Percentiles rank a stretch among this genome's conserved stretches.
phyloP scores from a whole-genome alignment of 1,140 invertebrate species.

The Bombus confusus region DNA sequence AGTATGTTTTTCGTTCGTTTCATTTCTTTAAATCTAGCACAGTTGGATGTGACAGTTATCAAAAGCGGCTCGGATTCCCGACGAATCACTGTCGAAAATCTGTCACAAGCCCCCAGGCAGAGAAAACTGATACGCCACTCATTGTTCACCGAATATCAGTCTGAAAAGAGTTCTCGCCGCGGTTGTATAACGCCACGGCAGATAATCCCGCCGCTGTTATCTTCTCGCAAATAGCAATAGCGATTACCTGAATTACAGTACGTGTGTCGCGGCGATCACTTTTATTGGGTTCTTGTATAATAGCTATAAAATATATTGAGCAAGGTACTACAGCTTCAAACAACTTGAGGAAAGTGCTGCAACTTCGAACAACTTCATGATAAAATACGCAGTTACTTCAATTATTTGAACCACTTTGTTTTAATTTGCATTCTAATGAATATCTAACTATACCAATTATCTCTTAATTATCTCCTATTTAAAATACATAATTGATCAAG shows the following conservation, averaged over 20 bases:
- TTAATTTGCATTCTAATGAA: neutral
- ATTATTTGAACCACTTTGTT: neutral
- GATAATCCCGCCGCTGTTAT: constrained; percentile 8
- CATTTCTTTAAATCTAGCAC: neutral
- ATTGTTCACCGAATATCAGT: constrained; percentile 17
- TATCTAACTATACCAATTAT: neutral
- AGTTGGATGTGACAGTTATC: neutral
- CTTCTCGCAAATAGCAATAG: constrained; percentile 19
- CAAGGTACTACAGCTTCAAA: neutral
- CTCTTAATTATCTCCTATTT: too few species aligned
- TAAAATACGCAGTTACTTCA: too few species aligned
- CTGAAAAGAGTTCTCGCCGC: neutral
- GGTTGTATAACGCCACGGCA: neutral
- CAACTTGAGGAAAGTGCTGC: neutral
- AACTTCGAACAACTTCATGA: too few species aligned
- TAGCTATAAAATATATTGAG: neutral
- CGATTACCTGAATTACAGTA: constrained; percentile 3
- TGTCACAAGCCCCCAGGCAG: neutral
- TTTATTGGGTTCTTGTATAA: neutral
- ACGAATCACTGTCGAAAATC: neutral
- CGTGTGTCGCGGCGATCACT: neutral
- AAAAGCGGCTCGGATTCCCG: neutral
- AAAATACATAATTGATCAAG: neutral
- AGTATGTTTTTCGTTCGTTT: neutral
- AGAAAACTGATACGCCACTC: neutral